A percentile compares a stretch with the other conserved stretches of the same genome.
These are phyloP conservation scores for Scelioninae gen. 2 DNA, from an alignment of 2,888 invertebrate species.

Conservation along the genomic window DNA sequence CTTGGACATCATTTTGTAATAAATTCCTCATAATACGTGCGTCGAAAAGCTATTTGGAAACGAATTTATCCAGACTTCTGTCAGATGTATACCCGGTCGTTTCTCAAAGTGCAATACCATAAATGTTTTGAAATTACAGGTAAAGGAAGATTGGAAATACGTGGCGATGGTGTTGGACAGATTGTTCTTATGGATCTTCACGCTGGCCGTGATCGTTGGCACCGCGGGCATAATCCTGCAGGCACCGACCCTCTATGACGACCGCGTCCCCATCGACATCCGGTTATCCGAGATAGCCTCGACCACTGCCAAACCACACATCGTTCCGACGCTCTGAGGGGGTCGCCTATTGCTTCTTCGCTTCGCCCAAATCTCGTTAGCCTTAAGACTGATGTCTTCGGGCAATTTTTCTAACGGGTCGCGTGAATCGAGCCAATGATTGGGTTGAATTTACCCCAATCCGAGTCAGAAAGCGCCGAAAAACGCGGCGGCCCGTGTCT, in stretches of 20 bases:
- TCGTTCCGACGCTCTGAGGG: conserved; percentile 75
- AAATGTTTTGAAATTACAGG: conserved; percentile 88
- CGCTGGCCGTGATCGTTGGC: conserved; percentile 91
- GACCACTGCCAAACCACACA: conserved; percentile 89
- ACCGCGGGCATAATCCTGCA: conserved; percentile 94
- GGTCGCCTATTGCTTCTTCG: conserved; percentile 55
- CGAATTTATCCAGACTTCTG: too few species aligned
- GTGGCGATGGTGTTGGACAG: conserved; percentile 96
- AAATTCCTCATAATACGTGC: too few species aligned
- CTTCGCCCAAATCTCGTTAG: conserved; percentile 28
- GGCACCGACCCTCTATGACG: conserved; percentile 92
- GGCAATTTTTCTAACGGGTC: conserved; percentile 20
- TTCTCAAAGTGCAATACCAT: too few species aligned
- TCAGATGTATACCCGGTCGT: too few species aligned
- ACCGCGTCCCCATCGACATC: conserved; percentile 89
- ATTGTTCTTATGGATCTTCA: conserved; percentile 95
- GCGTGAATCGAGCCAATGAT: conserved; percentile 1
- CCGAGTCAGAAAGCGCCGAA: conserved; percentile 22
- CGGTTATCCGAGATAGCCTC: conserved; percentile 92
- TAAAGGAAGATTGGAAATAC: conserved; percentile 97
- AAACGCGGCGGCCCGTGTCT: conserved; percentile 31
- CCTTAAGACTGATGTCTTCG: conserved; percentile 46
- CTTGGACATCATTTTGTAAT: too few species aligned
- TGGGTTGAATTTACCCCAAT: conserved; percentile 3
- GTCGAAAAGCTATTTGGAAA: too few species aligned